Conservation (phyloP, 2,113 vertebrate genomes). For the Catagonus wagneri region DNA sequence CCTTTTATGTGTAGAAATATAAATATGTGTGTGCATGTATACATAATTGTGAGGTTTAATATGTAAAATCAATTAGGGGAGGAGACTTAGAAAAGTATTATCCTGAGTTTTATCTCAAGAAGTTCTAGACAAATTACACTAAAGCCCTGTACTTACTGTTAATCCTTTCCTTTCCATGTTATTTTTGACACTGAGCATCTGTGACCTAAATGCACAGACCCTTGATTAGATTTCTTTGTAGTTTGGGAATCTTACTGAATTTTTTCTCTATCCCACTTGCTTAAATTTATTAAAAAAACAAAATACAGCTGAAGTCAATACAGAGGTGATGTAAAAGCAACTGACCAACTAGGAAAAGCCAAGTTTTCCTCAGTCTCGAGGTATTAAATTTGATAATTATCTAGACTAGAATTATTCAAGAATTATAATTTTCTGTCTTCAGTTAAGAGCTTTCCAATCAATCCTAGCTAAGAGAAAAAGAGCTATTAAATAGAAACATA, state of each 20-base stretch:
- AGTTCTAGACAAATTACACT: conserved; percentile 44
- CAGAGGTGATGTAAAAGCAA: conserved; percentile 41
- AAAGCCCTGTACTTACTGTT: not conserved
- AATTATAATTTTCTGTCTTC: not conserved
- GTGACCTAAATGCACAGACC: not conserved
- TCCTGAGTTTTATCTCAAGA: conserved; percentile 21
- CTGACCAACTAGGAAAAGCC: conserved; percentile 4
- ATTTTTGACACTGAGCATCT: conserved; percentile 8
- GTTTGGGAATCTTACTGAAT: not conserved
- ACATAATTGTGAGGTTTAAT: not conserved
- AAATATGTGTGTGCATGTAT: not conserved
- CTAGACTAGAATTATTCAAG: not conserved
- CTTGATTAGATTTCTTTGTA: conserved; percentile 1
- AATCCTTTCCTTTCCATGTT: conserved; percentile 10
- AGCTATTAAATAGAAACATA: not conserved
- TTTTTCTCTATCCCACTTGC: conserved; percentile 39
- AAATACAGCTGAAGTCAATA: conserved; percentile 53
- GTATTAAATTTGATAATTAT: conserved; percentile 51
- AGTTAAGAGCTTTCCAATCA: not conserved
- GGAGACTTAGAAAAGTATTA: conserved; percentile 30
- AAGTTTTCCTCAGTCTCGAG: conserved; percentile 16
- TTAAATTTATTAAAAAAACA: conserved; percentile 50
- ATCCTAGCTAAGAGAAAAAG: not conserved
- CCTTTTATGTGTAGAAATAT: not conserved
- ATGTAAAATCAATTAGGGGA: not conserved